These are phyloP conservation scores for Paedocypris sp. DNA, from an alignment of 2,113 vertebrate genomes.

Conservation along the genomic window DNA sequence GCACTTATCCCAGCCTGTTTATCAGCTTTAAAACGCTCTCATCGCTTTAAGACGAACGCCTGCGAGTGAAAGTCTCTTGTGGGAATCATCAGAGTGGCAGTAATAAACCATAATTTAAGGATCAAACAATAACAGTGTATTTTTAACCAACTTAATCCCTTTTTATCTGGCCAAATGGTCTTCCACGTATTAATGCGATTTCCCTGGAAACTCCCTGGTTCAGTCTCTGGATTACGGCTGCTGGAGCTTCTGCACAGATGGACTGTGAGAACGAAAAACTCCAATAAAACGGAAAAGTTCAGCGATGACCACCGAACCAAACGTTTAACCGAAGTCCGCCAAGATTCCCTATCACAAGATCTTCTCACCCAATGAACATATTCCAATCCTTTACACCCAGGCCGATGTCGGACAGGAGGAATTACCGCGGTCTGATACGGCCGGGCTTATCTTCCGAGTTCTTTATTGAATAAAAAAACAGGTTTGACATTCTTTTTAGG, in stretches of 20 bases:
- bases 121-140: neutral
- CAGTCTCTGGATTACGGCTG: conserved; percentile 9
- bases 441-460: neutral
- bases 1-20: neutral
- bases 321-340: no score
- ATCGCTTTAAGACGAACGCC: neutral
- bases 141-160: conserved; percentile 14
- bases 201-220: conserved; percentile 5
- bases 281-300: no score
- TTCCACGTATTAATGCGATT: neutral
- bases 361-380: neutral
- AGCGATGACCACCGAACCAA: no score
- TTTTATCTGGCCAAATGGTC: conserved; percentile 10
- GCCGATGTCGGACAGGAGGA: neutral
- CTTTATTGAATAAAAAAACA: neutral
- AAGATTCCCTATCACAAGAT: neutral
- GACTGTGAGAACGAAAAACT: neutral
- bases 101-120: conserved; percentile 13
- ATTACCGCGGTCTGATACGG: neutral
- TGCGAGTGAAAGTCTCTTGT: neutral
- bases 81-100: neutral
- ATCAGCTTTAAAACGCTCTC: neutral
- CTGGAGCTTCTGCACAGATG: neutral
- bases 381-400: neutral
- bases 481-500: neutral